phyloP scores from a whole-genome alignment of 2,113 vertebrate genomes.

The Hucho hucho region DNA sequence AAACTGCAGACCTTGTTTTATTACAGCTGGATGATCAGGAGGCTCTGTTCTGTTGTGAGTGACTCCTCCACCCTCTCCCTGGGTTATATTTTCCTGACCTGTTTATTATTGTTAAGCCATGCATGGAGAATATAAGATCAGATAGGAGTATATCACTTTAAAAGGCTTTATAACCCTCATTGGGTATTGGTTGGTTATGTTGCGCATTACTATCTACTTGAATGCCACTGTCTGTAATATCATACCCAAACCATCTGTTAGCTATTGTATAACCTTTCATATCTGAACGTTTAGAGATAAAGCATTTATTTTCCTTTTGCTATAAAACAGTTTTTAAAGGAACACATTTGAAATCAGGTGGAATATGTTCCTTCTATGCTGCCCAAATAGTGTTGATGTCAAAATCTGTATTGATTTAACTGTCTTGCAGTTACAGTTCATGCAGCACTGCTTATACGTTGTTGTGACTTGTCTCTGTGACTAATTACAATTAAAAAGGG shows the following conservation, averaged over 20 bases:
- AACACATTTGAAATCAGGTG: neutral
- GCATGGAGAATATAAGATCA: slow-evolving; percentile 28
- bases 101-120: slow-evolving; percentile 23
- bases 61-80: neutral
- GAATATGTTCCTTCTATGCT: neutral
- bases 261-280: slow-evolving; percentile 28
- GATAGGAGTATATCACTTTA: slow-evolving; percentile 38
- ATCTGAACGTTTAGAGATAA: neutral
- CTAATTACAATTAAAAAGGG: too few species aligned
- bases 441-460: too few species aligned
- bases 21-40: neutral
- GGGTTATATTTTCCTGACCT: slow-evolving; percentile 1
- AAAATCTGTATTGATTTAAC: neutral
- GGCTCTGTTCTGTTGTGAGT: neutral
- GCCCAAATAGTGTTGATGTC: neutral
- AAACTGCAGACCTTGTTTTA: slow-evolving; percentile 31
- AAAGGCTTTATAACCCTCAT: slow-evolving; percentile 21
- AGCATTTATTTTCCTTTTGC: neutral
- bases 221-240: slow-evolving; percentile 28
- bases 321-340: neutral
- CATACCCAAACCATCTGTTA: slow-evolving; percentile 39
- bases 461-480: too few species aligned
- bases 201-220: neutral
- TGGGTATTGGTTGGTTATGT: slow-evolving; percentile 4
- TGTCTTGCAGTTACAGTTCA: too few species aligned